Base-by-base conservation (phyloP, 1,140 invertebrate genomes). In the Drosophila kohkoa region DNA sequence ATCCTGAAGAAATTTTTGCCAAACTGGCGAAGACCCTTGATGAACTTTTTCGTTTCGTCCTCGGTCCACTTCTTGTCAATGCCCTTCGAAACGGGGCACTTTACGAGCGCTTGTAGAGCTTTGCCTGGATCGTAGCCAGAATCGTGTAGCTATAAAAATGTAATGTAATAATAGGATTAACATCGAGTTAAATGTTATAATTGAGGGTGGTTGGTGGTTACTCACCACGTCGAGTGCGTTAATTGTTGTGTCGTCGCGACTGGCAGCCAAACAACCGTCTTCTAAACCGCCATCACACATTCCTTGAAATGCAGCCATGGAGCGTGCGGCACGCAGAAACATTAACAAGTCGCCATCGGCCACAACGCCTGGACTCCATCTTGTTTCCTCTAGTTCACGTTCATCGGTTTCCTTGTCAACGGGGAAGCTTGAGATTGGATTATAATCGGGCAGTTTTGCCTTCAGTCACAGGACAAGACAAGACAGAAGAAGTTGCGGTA, bases 1-100 rank as follows among this genome's bases (percentile, higher is more conserved):
- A 99, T 99, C 82, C 98, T 96, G 93, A 99, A 99, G 93, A 99
- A 99, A 94, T 99, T 99, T 94, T 99, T 99, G 79, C 99, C 99
- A 94, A 99, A 99, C 92, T 98, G 98, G 69, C 98, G 95, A 64
- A 99, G 95, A 79, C 99, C 99, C 94, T 99, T 99, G 59, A 99
- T 98, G 94, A 99, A 99, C 79, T 98, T 95, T 95, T 99, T 99
- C 92, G 96, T 97, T 94, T 99, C 98, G 91, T 99, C 98, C 93
- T 99, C 98, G 75, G 96, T 96, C 98, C 98, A 99, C 93, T 99
- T 99, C 93, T 99, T 99, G 90, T 99, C 98, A 82, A 99, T 97
- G 86, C 98, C 97, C 95, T 98, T 98, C 1, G 98, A 97, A 72
- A 98, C 97, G 70, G 98, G 98, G 94, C 97, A 98, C 94, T 99